Evolutionary conservation across 2,113 vertebrate genomes (phyloP).

Genomic region (Anguilla rostrata): DNA sequence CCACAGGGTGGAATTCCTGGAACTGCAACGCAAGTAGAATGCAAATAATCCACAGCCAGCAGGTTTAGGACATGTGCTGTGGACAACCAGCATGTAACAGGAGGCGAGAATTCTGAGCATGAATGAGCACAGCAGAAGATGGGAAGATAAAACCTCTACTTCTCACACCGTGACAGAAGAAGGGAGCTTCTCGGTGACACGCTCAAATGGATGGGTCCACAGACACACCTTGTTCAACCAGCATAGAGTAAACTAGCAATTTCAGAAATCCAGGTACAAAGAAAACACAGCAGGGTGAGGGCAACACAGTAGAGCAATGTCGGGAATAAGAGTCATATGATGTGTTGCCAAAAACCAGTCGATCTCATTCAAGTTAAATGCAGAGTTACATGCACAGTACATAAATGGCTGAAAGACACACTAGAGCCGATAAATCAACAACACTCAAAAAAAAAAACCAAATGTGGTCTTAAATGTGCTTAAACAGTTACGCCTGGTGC

Average conservation of each 20-base stretch:
- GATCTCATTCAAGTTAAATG: background rate
- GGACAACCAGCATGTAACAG: background rate
- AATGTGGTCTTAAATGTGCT: background rate
- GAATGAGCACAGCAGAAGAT: background rate
- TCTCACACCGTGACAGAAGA: background rate
- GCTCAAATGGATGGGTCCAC: background rate
- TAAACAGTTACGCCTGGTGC: background rate
- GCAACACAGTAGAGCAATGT: background rate
- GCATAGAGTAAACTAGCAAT: background rate
- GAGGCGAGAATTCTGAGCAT: background rate
- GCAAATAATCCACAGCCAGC: background rate
- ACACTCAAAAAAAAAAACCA: background rate
- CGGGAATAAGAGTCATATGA: background rate
- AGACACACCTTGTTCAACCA: background rate
- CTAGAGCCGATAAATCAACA: background rate
- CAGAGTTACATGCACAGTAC: no score
- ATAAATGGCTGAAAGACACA: background rate
- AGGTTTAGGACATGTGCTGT: background rate
- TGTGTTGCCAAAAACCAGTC: background rate
- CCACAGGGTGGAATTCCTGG: background rate
- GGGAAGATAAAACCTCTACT: background rate
- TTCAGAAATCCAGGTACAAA: slow-evolving; percentile 12
- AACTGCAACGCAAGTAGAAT: background rate
- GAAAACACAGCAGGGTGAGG: background rate
- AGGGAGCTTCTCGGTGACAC: background rate